phyloP scores from a whole-genome alignment of 2,797 vertebrate genomes.

The Alcedo quadribrachys region DNA sequence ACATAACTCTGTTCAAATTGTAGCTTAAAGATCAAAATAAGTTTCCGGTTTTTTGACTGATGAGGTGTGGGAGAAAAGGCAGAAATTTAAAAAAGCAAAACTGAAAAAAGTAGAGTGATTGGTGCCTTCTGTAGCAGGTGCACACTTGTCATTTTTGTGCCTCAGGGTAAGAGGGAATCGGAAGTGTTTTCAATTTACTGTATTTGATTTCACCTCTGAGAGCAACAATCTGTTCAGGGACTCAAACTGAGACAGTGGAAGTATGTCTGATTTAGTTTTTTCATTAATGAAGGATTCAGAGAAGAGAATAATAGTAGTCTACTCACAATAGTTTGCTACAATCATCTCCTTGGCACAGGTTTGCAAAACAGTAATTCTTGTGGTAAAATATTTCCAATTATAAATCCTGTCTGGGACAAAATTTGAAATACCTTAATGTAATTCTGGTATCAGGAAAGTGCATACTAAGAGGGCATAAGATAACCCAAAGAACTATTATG shows the following conservation, averaged over 20 bases:
- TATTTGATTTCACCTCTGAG: conserved; percentile 46
- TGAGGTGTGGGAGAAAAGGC: background rate
- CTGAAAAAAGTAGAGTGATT: background rate
- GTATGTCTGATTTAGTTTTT: background rate
- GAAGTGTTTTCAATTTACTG: conserved; percentile 6
- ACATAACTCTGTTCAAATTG: background rate
- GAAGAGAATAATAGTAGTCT: background rate
- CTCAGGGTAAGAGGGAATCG: background rate
- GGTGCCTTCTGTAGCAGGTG: background rate
- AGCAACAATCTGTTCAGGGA: conserved; percentile 40
- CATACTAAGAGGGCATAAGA: background rate
- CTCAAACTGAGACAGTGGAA: background rate
- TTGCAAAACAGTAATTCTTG: background rate
- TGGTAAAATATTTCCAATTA: background rate
- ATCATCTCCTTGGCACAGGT: background rate
- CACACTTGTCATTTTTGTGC: background rate
- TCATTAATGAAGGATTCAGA: background rate
- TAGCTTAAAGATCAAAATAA: background rate
- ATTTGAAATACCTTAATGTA: background rate
- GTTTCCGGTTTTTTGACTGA: background rate
- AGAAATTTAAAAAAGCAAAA: background rate
- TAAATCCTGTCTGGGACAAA: background rate
- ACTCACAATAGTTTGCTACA: background rate
- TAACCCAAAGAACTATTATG: background rate
- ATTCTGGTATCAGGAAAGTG: background rate